Conservation (phyloP, 2,888 invertebrate genomes). For the Rhynchonema sp. region DNA sequence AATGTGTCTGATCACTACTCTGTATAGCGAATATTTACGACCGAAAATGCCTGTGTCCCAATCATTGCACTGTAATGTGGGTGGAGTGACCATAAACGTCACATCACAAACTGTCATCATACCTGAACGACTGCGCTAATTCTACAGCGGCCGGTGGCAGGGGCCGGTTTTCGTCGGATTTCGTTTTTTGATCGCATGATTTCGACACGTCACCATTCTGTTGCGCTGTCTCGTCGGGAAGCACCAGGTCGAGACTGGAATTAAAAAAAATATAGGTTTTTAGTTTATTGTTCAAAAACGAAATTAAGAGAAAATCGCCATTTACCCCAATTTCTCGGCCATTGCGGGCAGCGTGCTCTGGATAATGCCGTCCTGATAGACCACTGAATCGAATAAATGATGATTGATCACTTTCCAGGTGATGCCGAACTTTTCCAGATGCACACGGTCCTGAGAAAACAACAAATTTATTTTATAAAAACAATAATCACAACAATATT, state of each 20-base stretch:
- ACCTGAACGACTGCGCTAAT: constrained; percentile 3
- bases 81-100: not conserved
- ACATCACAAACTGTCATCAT: not conserved
- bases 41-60: too few relatives aligned
- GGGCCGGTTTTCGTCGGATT: not conserved
- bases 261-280: not conserved
- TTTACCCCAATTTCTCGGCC: constrained; percentile 36
- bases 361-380: constrained; percentile 39
- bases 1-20: too few relatives aligned
- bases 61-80: too few relatives aligned
- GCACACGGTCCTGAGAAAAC: constrained; percentile 36
- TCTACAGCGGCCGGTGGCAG: constrained; percentile 3
- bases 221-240: not conserved
- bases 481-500: too few relatives aligned
- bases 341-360: constrained; percentile 39
- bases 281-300: not conserved
- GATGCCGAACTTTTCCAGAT: constrained; percentile 43
- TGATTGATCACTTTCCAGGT: constrained; percentile 49
- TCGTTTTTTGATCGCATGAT: not conserved
- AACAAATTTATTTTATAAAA: too few relatives aligned
- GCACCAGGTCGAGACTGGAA: not conserved
- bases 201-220: not conserved
- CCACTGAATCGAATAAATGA: constrained; percentile 43
- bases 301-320: not conserved
- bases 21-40: too few relatives aligned